A percentile compares a stretch with the other conserved stretches of the same genome.
Evolutionary conservation across 2,113 vertebrate genomes (phyloP).

Genomic region (Sorex fumeus): DNA sequence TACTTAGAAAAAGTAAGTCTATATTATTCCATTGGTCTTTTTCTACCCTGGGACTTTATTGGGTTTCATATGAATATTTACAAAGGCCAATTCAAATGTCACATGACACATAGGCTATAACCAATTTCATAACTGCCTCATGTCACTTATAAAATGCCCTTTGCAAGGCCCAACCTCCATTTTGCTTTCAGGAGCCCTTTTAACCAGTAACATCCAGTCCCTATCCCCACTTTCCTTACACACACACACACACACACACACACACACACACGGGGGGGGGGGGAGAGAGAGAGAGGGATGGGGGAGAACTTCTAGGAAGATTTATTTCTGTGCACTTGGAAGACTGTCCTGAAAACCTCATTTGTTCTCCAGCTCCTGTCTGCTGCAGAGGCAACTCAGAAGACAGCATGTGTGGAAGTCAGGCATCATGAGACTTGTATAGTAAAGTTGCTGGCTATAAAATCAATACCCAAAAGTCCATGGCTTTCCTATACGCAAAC

Average conservation of each 20-base stretch:
- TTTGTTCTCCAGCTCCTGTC: neutral
- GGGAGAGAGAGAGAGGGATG: neutral
- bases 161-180: neutral
- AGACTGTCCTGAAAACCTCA: neutral
- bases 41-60: neutral
- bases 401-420: neutral
- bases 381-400: neutral
- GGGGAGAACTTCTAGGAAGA: no score
- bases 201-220: neutral
- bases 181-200: neutral
- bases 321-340: neutral
- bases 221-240: accelerated
- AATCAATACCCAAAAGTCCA: no score
- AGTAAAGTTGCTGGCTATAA: no score
- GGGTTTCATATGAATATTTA: neutral
- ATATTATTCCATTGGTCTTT: neutral
- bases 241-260: no score
- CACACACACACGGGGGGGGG: no score
- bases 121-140: neutral
- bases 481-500: no score
- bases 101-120: neutral
- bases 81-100: neutral
- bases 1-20: neutral
- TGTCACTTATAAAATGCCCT: neutral
- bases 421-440: no score